Evolutionary conservation across 2,113 vertebrate species (phyloP).

Genomic region (Strix uralensis): DNA sequence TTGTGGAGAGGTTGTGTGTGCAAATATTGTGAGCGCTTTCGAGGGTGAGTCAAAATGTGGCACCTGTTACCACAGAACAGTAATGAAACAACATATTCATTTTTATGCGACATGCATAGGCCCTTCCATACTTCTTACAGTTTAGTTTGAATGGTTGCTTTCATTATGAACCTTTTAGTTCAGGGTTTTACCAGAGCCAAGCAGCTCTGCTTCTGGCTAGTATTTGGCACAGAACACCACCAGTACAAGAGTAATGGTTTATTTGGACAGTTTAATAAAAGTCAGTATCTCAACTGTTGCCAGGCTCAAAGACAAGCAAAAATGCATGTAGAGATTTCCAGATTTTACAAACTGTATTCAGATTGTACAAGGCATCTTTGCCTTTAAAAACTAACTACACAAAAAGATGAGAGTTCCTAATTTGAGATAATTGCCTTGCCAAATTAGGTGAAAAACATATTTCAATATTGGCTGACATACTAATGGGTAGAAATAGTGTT

Average conservation of each 20-base stretch:
- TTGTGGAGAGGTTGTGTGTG: fast-evolving
- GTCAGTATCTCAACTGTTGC: background rate
- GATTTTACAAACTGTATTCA: background rate
- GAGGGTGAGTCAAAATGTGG: background rate
- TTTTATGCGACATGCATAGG: background rate
- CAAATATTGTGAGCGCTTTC: fast-evolving
- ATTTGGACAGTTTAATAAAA: background rate
- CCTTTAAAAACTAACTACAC: background rate
- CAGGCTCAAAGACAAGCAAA: background rate
- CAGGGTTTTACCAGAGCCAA: background rate
- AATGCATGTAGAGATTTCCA: background rate
- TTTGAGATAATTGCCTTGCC: background rate
- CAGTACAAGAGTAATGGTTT: background rate
- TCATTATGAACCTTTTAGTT: background rate
- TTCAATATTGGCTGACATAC: background rate
- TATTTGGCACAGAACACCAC: background rate
- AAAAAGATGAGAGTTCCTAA: background rate
- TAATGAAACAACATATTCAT: background rate
- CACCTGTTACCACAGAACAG: background rate
- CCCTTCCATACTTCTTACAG: background rate
- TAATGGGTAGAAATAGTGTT: background rate
- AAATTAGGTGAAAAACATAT: background rate
- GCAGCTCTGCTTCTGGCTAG: background rate
- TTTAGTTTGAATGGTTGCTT: conserved; percentile 1
- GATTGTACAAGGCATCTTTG: background rate